Base-by-base conservation (phyloP, 2,797 vertebrate genomes). In the Enteromius argenteus region DNA sequence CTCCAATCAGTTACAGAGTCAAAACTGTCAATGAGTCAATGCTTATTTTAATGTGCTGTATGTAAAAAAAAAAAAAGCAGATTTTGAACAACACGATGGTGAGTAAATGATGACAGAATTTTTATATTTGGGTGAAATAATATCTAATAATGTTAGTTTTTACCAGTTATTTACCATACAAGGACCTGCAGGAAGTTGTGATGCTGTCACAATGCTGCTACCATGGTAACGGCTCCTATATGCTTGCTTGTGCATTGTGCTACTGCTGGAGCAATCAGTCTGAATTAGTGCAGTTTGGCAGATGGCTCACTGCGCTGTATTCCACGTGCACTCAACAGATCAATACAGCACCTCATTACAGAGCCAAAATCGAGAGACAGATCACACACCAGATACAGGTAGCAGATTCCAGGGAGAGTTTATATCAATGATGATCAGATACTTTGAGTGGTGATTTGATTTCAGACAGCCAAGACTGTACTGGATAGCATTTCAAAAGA, bases 291-390 rank as follows among this genome's bases (percentile, higher is more conserved):
- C 37, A 75, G 73, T 84, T 72, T 87, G 81, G 56, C 79, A 79
- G 75, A 85, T 62, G 67, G 37, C 39, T 81, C 69, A 21, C 42
- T 56, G 62, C 27, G 49, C 14, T 75, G 80, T 71, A 72, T 86
- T 69, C 80, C 84, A 80, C 78, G 74, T 83, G 71, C 72, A 67
- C 71, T 87, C 51, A 84, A 74, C 69, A 71, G 76, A 88, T 88
- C 86, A 77, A 87, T 89, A 83, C 21, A 80, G 39, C 67, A 67
- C 23, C 85, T 88, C 84, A 88, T 88, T 81, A 81, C 69, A 89
- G 42, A 66, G 67, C 23, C 62, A 44, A 69, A 46, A 78, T 21
- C 69, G 23, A 81, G 37, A 46, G 76, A 64, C 69, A 74, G 62
- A 76, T 74, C 83, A 76, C 62, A 76, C 60, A 68, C 35, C n/a